Percentiles rank a stretch among this genome's conserved stretches.
Conservation (phyloP, 2,797 vertebrate genomes). For the Etheostoma perlongum region DNA sequence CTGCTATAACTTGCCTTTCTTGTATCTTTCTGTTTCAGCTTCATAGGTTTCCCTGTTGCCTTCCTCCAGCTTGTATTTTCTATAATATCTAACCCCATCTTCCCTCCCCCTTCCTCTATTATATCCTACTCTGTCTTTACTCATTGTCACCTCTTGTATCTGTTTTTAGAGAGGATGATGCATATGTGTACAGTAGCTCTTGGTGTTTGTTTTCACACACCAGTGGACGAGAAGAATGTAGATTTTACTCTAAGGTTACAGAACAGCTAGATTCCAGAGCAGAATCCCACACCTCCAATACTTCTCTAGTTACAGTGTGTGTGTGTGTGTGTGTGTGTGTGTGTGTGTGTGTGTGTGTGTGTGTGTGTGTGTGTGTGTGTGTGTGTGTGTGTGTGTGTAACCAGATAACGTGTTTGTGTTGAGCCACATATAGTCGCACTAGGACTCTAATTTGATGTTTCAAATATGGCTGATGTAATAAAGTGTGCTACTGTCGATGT, state of each 20-base stretch:
- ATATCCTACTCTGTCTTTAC: background rate
- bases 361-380: constrained; percentile 22
- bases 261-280: constrained; percentile 13
- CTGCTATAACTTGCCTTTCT: constrained; percentile 23
- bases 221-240: background rate
- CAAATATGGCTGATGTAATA: constrained; percentile 13
- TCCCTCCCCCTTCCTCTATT: background rate
- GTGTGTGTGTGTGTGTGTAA: constrained; percentile 27
- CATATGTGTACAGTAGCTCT: background rate
- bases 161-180: constrained; percentile 6
- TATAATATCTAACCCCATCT: background rate
- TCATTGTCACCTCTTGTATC: background rate
- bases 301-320: constrained; percentile 34
- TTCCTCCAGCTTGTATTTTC: constrained; percentile 5
- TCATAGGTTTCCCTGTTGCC: background rate
- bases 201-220: constrained; percentile 39
- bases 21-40: background rate
- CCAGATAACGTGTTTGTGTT: constrained; percentile 5
- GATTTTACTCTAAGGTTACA: constrained; percentile 38
- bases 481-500: background rate
- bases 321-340: constrained; percentile 33
- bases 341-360: constrained; percentile 5
- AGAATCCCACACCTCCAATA: constrained; percentile 11
- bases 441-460: constrained; percentile 15
- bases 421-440: constrained; percentile 3